Conservation (phyloP, 2,888 invertebrate species). For the Macaria liturata region DNA sequence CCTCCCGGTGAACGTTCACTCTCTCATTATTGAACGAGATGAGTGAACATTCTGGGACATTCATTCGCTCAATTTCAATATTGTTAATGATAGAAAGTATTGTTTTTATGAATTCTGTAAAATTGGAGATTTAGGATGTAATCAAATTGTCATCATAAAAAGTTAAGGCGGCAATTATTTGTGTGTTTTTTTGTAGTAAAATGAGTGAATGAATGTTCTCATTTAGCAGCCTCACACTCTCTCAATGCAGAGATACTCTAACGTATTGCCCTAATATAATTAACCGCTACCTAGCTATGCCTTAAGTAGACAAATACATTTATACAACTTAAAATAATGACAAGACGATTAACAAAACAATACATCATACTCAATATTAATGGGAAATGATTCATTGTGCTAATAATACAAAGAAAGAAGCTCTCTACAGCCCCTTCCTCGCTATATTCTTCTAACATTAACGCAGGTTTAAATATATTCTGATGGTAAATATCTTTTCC, state of each 20-base stretch:
- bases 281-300: slow-evolving; percentile 78
- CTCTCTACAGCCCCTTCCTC: slow-evolving; percentile 33
- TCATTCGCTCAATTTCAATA: neutral
- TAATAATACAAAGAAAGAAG: slow-evolving; percentile 40
- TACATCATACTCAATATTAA: slow-evolving; percentile 59
- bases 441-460: slow-evolving; percentile 55
- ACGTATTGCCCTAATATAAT: slow-evolving; percentile 75
- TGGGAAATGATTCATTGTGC: slow-evolving; percentile 73
- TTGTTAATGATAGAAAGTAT: too few relatives aligned
- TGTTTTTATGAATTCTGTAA: too few relatives aligned
- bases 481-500: slow-evolving; percentile 21
- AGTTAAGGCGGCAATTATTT: too few relatives aligned
- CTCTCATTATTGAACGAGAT: slow-evolving; percentile 5
- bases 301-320: slow-evolving; percentile 76
- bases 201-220: slow-evolving; percentile 33
- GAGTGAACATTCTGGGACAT: neutral
- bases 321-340: slow-evolving; percentile 83
- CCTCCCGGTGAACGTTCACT: slow-evolving; percentile 35
- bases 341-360: slow-evolving; percentile 79
- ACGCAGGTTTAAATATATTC: slow-evolving; percentile 43
- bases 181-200: slow-evolving; percentile 1
- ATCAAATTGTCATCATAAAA: too few relatives aligned
- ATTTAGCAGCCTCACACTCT: slow-evolving; percentile 30
- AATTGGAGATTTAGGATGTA: too few relatives aligned
- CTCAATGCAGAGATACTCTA: slow-evolving; percentile 55